phyloP scores from a whole-genome alignment of 2,888 invertebrate species.

The Celastrina argiolus region DNA sequence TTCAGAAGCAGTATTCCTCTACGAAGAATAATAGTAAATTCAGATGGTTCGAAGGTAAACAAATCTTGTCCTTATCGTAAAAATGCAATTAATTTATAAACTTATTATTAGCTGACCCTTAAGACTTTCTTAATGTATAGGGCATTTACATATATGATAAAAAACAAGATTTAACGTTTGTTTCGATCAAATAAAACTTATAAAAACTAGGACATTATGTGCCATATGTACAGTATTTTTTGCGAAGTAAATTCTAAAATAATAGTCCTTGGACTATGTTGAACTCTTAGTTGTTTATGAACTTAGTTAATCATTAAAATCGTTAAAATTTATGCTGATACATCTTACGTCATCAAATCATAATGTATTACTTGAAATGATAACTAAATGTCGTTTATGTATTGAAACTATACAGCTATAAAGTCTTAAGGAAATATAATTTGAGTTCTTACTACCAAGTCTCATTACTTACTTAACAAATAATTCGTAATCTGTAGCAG shows the following conservation, averaged over 20 bases:
- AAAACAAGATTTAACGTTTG: not conserved
- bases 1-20: conserved; percentile 87
- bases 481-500: not conserved
- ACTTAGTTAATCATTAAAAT: not conserved
- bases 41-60: conserved; percentile 85
- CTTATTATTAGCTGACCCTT: not conserved
- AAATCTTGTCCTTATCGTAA: conserved; percentile 28
- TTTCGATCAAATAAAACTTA: not conserved
- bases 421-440: no score
- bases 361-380: no score
- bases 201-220: not conserved
- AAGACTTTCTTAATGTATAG: not conserved
- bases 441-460: not conserved
- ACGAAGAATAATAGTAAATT: conserved; percentile 87
- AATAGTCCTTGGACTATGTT: not conserved
- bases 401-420: no score
- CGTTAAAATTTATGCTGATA: no score
- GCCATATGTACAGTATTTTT: not conserved
- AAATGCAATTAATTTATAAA: not conserved
- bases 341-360: no score
- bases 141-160: not conserved
- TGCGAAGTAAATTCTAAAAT: not conserved
- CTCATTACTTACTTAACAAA: not conserved
- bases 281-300: not conserved
- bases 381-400: no score